Evolutionary conservation across 2,888 invertebrate species (phyloP).

Genomic region (Girardia tigrina): DNA sequence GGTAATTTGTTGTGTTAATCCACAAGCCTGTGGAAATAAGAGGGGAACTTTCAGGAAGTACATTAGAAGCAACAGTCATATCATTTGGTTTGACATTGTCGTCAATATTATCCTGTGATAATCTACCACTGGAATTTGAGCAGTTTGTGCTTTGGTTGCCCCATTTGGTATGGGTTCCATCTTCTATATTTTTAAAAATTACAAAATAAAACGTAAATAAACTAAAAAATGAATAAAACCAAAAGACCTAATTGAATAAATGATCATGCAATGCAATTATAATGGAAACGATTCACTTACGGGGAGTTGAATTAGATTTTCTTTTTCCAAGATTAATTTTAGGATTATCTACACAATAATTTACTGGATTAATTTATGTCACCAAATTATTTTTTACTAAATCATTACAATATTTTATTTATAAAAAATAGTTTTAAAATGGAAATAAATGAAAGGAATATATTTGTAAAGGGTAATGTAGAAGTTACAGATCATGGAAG

Average conservation of each 20-base stretch:
- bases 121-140: constrained; percentile 12
- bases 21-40: not conserved
- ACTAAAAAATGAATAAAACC: not conserved
- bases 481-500: too few relatives aligned
- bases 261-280: not conserved
- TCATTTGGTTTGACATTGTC: constrained; percentile 3
- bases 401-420: too few relatives aligned
- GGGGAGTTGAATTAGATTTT: constrained; percentile 4
- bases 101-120: not conserved
- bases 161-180: not conserved
- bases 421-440: too few relatives aligned
- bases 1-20: not conserved
- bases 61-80: not conserved
- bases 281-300: not conserved
- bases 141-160: constrained; percentile 1
- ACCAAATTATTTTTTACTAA: too few relatives aligned
- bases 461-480: too few relatives aligned
- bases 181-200: too few relatives aligned
- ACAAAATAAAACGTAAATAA: not conserved
- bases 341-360: not conserved
- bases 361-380: too few relatives aligned
- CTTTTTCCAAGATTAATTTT: constrained; percentile 10
- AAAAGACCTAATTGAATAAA: not conserved
- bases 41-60: not conserved
- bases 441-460: too few relatives aligned